These are phyloP conservation scores for Zoanthus sociatus DNA, from an alignment of 92 coral and sea anemone species.

Conservation along the genomic window DNA sequence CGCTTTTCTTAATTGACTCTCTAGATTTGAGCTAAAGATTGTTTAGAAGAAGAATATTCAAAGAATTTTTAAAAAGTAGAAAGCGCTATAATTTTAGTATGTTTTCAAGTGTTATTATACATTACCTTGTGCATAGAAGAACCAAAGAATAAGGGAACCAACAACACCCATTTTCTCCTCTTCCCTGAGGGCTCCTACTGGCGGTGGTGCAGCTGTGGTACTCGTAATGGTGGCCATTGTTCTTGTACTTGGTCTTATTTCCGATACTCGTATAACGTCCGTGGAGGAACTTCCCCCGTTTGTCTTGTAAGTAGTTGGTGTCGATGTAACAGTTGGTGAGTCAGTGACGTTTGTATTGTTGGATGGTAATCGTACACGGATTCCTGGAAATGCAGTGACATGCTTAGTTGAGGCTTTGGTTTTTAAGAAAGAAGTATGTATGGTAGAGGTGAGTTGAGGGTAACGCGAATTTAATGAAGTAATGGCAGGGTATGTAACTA, in stretches of 20 bases:
- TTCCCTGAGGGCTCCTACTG: not conserved
- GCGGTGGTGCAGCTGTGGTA: slow-evolving; percentile 31
- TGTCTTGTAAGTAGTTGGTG: not conserved
- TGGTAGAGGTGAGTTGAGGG: not conserved
- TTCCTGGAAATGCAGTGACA: slow-evolving; percentile 46
- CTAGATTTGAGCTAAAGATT: no score
- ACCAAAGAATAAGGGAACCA: slow-evolving; percentile 42
- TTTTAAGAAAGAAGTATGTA: not conserved
- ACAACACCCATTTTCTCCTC: slow-evolving; percentile 19
- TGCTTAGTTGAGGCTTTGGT: slow-evolving; percentile 41
- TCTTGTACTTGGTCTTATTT: slow-evolving; percentile 14
- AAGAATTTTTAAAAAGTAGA: no score
- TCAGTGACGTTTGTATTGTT: slow-evolving; percentile 47
- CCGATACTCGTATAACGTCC: not conserved
- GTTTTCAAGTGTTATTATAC: not conserved
- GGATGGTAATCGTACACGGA: slow-evolving; percentile 24
- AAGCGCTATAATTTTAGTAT: no score
- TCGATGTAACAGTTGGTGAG: slow-evolving; percentile 31
- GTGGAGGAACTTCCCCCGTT: slow-evolving; percentile 20
- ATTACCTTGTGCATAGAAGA: slow-evolving; percentile 39
- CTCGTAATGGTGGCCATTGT: slow-evolving; percentile 10
- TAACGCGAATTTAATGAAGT: not conserved
- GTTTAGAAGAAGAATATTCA: no score
- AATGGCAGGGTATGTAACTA: not conserved
- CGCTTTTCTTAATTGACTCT: no score